Conservation (phyloP, 2,797 vertebrate species). For the Hippoglossus hippoglossus region DNA sequence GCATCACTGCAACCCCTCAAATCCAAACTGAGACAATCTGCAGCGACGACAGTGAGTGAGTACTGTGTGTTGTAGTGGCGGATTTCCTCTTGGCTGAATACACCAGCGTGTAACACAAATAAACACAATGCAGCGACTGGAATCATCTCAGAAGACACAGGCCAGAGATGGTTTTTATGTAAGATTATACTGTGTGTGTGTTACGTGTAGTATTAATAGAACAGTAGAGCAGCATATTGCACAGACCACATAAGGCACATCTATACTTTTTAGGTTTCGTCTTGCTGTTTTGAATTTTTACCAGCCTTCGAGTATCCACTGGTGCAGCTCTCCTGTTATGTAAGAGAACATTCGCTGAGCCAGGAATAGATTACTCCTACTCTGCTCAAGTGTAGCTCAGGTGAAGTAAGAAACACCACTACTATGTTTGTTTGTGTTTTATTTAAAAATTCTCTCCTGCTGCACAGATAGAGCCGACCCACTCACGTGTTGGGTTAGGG, state of each 20-base stretch:
- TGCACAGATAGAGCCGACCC: slow-evolving; percentile 43
- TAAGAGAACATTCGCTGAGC: slow-evolving; percentile 72
- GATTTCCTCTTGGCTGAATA: slow-evolving; percentile 36
- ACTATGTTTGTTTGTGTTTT: slow-evolving; percentile 51
- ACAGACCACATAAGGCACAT: slow-evolving; percentile 46
- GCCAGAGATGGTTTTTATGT: slow-evolving; percentile 38
- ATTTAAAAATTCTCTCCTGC: slow-evolving; percentile 13
- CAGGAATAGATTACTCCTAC: slow-evolving; percentile 77
- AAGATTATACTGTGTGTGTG: slow-evolving; percentile 6
- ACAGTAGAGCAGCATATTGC: slow-evolving; percentile 34
- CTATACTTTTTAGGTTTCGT: slow-evolving; percentile 37
- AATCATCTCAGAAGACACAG: slow-evolving; percentile 25
- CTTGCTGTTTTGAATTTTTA: slow-evolving; percentile 57
- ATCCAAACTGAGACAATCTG: slow-evolving; percentile 52
- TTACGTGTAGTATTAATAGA: slow-evolving; percentile 50
- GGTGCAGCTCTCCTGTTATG: slow-evolving; percentile 71
- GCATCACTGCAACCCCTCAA: slow-evolving; percentile 28
- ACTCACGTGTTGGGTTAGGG: slow-evolving; percentile 25
- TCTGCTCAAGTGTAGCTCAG: slow-evolving; percentile 70
- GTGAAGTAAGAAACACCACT: slow-evolving; percentile 68
- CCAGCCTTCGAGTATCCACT: slow-evolving; percentile 46
- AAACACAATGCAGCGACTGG: slow-evolving; percentile 47
- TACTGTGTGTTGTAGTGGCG: slow-evolving; percentile 34
- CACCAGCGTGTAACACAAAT: slow-evolving; percentile 34
- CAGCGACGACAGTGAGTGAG: slow-evolving; percentile 65